Evolutionary conservation across 2,113 vertebrate genomes (phyloP).

Genomic region (Solea senegalensis): DNA sequence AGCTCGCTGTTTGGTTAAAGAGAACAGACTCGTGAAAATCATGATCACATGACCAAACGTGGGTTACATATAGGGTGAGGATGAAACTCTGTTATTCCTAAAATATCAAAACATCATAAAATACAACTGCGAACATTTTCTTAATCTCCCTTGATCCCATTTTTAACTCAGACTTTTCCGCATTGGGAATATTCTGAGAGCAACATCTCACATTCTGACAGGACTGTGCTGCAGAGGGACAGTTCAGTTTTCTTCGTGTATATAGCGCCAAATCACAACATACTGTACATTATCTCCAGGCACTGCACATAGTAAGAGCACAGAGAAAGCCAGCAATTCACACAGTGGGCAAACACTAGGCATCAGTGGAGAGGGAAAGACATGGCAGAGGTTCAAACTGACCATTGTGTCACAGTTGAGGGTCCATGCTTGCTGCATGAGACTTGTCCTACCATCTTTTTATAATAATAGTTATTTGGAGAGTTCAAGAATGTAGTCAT

Average conservation of each 20-base stretch:
- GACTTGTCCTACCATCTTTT: neutral
- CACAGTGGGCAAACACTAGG: too few relatives aligned
- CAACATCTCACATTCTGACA: slow-evolving; percentile 26
- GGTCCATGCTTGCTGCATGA: neutral
- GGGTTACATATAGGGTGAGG: too few relatives aligned
- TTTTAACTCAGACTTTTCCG: neutral
- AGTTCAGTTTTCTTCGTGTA: neutral
- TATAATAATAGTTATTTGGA: neutral
- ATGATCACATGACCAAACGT: too few relatives aligned
- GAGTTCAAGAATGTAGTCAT: neutral
- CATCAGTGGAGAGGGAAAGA: slow-evolving; percentile 40
- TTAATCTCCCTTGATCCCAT: too few relatives aligned
- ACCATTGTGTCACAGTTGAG: neutral
- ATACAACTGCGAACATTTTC: too few relatives aligned
- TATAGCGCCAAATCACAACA: too few relatives aligned
- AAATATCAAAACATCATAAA: too few relatives aligned
- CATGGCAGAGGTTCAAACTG: slow-evolving; percentile 14
- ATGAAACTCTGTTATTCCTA: too few relatives aligned
- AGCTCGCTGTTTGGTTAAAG: neutral
- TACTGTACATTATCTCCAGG: too few relatives aligned
- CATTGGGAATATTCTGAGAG: slow-evolving; percentile 42
- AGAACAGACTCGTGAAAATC: too few relatives aligned
- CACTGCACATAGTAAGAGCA: too few relatives aligned
- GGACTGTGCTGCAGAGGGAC: slow-evolving; percentile 27
- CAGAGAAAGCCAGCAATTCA: too few relatives aligned